phyloP scores from a whole-genome alignment of 2,888 invertebrate species.

The Pristionchus arcanus region DNA sequence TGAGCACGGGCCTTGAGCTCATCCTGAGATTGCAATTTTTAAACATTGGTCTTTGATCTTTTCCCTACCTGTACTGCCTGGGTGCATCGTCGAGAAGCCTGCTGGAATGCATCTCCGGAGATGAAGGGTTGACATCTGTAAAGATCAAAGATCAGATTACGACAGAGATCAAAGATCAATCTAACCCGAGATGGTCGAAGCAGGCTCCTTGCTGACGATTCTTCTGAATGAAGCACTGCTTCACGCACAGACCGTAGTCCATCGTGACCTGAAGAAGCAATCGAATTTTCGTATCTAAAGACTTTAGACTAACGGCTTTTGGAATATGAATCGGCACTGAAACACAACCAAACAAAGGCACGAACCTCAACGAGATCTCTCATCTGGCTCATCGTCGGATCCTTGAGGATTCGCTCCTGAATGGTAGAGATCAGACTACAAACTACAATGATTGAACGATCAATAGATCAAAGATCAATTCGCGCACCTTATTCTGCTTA shows the following conservation, averaged over 20 bases:
- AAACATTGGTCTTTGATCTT: slow-evolving; percentile 54
- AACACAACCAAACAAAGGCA: neutral
- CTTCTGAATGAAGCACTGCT: slow-evolving; percentile 74
- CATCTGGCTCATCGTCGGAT: slow-evolving; percentile 53
- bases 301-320: neutral
- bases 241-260: slow-evolving; percentile 73
- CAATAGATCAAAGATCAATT: slow-evolving; percentile 19
- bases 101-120: slow-evolving; percentile 65
- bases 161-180: slow-evolving; percentile 24
- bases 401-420: slow-evolving; percentile 41
- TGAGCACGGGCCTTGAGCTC: slow-evolving; percentile 51
- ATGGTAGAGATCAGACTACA: neutral
- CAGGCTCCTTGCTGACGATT: slow-evolving; percentile 72
- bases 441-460: neutral
- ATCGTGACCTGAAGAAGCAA: slow-evolving; percentile 68
- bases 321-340: neutral
- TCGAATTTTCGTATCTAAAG: no score
- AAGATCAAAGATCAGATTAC: slow-evolving; percentile 12
- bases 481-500: slow-evolving; percentile 49
- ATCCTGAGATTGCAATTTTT: neutral
- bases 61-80: slow-evolving; percentile 68
- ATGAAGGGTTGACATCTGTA: slow-evolving; percentile 73
- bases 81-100: slow-evolving; percentile 70
- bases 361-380: slow-evolving; percentile 43
- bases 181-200: slow-evolving; percentile 70